Evolutionary conservation across 1,140 invertebrate species (phyloP).

Genomic region (Augochlora pura): DNA sequence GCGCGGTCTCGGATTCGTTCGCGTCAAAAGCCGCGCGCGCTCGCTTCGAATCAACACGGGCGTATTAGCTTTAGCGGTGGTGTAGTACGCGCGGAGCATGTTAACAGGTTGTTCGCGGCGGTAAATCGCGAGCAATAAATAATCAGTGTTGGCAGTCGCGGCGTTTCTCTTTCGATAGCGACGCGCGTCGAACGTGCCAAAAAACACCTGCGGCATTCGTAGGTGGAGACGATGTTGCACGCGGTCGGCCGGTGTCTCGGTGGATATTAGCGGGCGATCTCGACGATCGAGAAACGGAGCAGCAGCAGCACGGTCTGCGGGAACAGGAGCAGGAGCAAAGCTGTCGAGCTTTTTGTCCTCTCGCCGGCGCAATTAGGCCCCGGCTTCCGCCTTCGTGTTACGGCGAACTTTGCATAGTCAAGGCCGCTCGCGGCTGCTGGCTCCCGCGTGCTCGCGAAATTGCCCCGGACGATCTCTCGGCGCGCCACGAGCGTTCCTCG

Average conservation of each 20-base stretch:
- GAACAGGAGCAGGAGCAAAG: slow-evolving; percentile 28
- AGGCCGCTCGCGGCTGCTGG: slow-evolving; percentile 58
- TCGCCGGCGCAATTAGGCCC: slow-evolving; percentile 63
- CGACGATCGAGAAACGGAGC: not conserved
- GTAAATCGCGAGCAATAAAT: slow-evolving; percentile 11
- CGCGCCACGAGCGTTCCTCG: too few relatives aligned
- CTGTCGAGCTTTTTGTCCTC: slow-evolving; percentile 68
- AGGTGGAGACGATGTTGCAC: slow-evolving; percentile 17
- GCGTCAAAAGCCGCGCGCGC: too few relatives aligned
- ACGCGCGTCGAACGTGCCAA: slow-evolving; percentile 22
- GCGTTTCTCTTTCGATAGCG: slow-evolving; percentile 2
- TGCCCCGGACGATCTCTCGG: not conserved
- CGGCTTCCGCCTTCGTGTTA: slow-evolving; percentile 67
- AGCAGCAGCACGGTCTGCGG: too few relatives aligned
- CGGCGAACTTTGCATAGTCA: slow-evolving; percentile 69
- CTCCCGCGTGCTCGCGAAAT: slow-evolving; percentile 32
- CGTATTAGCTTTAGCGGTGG: not conserved
- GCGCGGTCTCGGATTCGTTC: not conserved
- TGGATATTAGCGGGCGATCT: too few relatives aligned
- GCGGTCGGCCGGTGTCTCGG: not conserved
- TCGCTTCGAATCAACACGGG: not conserved
- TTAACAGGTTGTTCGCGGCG: slow-evolving; percentile 12
- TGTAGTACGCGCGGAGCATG: not conserved
- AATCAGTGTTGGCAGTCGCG: slow-evolving; percentile 13
- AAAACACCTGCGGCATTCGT: slow-evolving; percentile 38